Conservation (phyloP, 2,797 vertebrate species). For the Parotocinclus haroldoi region DNA sequence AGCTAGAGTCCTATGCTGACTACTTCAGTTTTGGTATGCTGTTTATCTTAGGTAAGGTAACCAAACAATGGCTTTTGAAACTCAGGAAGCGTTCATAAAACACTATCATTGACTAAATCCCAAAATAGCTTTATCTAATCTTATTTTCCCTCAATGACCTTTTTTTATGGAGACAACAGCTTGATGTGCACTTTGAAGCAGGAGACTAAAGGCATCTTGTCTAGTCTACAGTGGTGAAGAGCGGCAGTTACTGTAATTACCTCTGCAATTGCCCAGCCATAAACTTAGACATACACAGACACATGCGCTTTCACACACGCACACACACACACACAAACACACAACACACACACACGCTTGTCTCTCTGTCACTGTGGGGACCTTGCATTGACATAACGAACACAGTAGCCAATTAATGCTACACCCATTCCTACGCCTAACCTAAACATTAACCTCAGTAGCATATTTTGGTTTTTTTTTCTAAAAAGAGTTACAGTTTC, state of each 20-base stretch:
- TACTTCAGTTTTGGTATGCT: conserved; percentile 5
- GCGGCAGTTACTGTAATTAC: conserved; percentile 38
- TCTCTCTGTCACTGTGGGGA: too few species aligned
- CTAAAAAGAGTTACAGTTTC: too few species aligned
- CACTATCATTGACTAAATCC: conserved; percentile 16
- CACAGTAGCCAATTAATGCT: too few species aligned
- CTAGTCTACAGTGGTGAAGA: conserved; percentile 25
- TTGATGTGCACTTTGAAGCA: conserved; percentile 7
- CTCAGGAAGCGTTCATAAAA: conserved; percentile 23
- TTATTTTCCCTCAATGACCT: conserved; percentile 7
- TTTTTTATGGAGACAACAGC: conserved; percentile 21
- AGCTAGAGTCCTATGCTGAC: neutral
- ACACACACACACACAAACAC: conserved; percentile 18
- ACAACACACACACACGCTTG: conserved; percentile 9
- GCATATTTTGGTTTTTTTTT: too few species aligned
- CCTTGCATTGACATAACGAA: too few species aligned
- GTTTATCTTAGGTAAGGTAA: conserved; percentile 5
- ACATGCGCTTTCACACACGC: conserved; percentile 8
- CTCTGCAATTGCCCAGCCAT: conserved; percentile 14
- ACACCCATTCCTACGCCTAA: too few species aligned
- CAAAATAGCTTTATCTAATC: conserved; percentile 12
- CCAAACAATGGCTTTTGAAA: neutral
- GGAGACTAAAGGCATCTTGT: conserved; percentile 23
- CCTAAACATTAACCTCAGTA: too few species aligned
- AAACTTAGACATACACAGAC: conserved; percentile 23